A percentile compares a stretch with the other conserved stretches of the same genome.
Conservation (phyloP, 2,797 vertebrate genomes). For the Tenualosa thibaudeaui region DNA sequence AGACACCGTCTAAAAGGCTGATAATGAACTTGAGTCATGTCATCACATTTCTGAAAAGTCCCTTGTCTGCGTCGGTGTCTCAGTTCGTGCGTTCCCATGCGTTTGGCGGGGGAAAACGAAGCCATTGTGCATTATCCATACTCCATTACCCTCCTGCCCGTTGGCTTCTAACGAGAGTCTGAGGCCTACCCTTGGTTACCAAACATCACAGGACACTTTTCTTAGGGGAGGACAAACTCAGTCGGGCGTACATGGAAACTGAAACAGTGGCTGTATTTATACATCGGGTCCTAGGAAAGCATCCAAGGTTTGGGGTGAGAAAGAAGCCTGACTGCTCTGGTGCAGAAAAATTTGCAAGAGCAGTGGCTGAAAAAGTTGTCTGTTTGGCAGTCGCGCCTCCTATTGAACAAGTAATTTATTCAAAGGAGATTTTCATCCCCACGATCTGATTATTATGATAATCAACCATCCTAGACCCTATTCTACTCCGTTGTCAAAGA, state of each 20-base stretch:
- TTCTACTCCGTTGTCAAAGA: constrained; percentile 76
- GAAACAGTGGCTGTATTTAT: constrained; percentile 75
- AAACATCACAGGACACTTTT: constrained; percentile 38
- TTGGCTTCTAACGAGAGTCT: constrained; percentile 67
- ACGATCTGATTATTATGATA: constrained; percentile 83
- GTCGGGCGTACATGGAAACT: constrained; percentile 49
- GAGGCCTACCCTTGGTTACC: constrained; percentile 68
- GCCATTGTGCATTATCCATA: constrained; percentile 70
- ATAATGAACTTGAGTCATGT: constrained; percentile 86
- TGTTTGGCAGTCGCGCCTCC: constrained; percentile 81
- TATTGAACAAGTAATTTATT: constrained; percentile 82
- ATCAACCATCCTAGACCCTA: constrained; percentile 76
- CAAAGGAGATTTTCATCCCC: constrained; percentile 83
- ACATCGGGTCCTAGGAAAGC: constrained; percentile 69
- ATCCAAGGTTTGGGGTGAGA: constrained; percentile 65
- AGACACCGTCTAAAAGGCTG: constrained; percentile 64
- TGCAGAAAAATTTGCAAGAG: constrained; percentile 65
- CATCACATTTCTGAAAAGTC: constrained; percentile 76
- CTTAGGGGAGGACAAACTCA: constrained; percentile 51
- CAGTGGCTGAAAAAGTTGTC: constrained; percentile 77
- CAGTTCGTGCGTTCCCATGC: constrained; percentile 76
- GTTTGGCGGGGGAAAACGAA: constrained; percentile 60
- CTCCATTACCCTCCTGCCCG: constrained; percentile 72
- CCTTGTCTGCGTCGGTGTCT: constrained; percentile 73
- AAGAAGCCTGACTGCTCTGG: constrained; percentile 58